These are phyloP conservation scores for Coecobrya sp. DNA, from an alignment of 2,888 invertebrate species.

Conservation along the genomic window DNA sequence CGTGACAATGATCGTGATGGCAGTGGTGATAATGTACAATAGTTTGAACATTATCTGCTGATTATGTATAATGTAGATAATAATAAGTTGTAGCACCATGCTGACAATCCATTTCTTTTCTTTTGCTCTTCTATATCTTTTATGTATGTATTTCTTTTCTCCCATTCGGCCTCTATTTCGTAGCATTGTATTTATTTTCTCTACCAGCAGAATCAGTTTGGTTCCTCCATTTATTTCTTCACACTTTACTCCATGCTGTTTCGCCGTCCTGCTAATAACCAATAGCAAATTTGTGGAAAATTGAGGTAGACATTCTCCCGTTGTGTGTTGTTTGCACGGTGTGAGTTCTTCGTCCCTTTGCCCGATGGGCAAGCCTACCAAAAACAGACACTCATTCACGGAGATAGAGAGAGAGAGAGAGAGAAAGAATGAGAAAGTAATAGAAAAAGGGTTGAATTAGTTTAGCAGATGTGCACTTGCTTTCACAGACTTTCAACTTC, in stretches of 20 bases:
- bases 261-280: constrained; percentile 10
- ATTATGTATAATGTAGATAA: constrained; percentile 66
- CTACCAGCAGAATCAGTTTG: not conserved
- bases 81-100: constrained; percentile 44
- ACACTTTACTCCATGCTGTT: constrained; percentile 10
- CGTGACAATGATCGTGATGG: not conserved
- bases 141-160: not conserved
- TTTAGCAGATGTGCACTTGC: constrained; percentile 1
- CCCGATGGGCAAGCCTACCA: not conserved
- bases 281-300: constrained; percentile 26
- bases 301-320: not conserved
- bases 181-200: not conserved
- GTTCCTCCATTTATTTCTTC: constrained; percentile 34
- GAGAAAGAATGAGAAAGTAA: not conserved
- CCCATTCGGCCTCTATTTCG: no score
- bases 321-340: not conserved
- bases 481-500: not conserved
- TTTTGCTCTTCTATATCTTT: not conserved
- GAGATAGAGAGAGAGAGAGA: not conserved
- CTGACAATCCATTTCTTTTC: constrained; percentile 21
- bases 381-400: not conserved
- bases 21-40: not conserved
- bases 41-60: constrained; percentile 50
- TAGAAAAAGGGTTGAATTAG: not conserved
- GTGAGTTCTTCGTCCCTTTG: not conserved